Evolutionary conservation across 1,140 invertebrate species (phyloP).

Genomic region (Brachystomella parvula): DNA sequence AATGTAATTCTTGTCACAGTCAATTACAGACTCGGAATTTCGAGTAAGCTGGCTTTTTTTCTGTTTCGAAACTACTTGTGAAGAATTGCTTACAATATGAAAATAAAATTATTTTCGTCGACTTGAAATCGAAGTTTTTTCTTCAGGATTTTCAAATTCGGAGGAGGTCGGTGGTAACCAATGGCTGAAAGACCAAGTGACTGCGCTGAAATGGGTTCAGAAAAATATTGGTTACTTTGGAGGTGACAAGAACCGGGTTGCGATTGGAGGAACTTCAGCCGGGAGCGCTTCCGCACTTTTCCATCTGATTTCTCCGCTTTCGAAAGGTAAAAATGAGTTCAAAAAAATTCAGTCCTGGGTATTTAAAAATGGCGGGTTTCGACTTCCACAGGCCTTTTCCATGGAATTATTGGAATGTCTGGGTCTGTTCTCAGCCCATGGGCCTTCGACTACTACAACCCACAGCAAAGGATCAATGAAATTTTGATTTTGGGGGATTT

Average conservation of each 20-base stretch:
- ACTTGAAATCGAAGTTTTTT: no score
- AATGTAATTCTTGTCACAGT: no score
- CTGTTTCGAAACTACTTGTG: no score
- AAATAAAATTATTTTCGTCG: no score
- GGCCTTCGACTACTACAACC: no score
- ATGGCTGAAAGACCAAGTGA: constrained; percentile 41
- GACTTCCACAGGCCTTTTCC: not conserved
- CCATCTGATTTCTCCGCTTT: not conserved
- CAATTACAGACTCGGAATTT: no score
- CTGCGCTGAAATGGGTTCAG: constrained; percentile 42
- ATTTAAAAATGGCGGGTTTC: not conserved
- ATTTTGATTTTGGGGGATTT: not conserved
- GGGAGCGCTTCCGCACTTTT: constrained; percentile 25
- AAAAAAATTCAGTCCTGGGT: not conserved
- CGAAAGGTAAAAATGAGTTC: no score
- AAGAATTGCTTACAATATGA: no score
- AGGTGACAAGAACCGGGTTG: constrained; percentile 40
- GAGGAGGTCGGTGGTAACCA: constrained; percentile 38
- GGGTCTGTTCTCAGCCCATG: not conserved
- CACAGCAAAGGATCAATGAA: no score
- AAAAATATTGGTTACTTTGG: constrained; percentile 42
- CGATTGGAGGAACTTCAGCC: constrained; percentile 38
- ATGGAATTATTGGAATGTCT: not conserved
- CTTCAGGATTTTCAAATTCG: no score
- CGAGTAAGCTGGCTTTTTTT: no score